Conservation (phyloP, 2,797 vertebrate genomes). For the Cephalopachus bancanus region DNA sequence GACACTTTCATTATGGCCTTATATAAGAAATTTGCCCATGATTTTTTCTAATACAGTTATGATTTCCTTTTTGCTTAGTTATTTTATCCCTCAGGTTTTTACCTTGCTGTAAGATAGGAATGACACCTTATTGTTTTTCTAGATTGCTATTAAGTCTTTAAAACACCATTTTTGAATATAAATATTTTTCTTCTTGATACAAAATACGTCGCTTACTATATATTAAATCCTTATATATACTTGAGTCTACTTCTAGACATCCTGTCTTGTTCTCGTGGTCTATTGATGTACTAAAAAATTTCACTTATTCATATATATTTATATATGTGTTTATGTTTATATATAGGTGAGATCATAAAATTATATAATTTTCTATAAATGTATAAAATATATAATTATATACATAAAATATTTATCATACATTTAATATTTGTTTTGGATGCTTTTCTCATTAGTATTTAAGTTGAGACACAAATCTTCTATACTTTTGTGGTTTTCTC, state of each 20-base stretch:
- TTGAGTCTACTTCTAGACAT: background rate
- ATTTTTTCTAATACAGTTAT: background rate
- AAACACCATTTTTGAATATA: background rate
- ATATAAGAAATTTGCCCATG: background rate
- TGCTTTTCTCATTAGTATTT: background rate
- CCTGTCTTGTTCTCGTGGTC: background rate
- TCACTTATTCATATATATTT: too few relatives aligned
- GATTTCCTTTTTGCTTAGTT: conserved; percentile 23
- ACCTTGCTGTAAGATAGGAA: background rate
- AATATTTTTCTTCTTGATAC: conserved; percentile 36
- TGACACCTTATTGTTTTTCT: background rate
- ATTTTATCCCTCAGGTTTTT: conserved; percentile 15
- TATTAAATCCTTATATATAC: background rate
- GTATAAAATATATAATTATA: background rate
- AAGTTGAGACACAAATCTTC: background rate
- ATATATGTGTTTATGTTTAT: background rate
- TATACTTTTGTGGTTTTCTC: background rate
- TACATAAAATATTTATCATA: background rate
- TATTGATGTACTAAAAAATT: background rate
- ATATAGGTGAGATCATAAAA: background rate
- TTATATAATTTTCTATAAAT: background rate
- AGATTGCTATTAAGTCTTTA: conserved; percentile 20
- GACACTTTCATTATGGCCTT: background rate
- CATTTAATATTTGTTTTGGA: background rate
- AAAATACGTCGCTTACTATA: background rate